A percentile compares a stretch with the other conserved stretches of the same genome.
Evolutionary conservation across 2,113 vertebrate species (phyloP).

Genomic region (Picathartes gymnocephalus): DNA sequence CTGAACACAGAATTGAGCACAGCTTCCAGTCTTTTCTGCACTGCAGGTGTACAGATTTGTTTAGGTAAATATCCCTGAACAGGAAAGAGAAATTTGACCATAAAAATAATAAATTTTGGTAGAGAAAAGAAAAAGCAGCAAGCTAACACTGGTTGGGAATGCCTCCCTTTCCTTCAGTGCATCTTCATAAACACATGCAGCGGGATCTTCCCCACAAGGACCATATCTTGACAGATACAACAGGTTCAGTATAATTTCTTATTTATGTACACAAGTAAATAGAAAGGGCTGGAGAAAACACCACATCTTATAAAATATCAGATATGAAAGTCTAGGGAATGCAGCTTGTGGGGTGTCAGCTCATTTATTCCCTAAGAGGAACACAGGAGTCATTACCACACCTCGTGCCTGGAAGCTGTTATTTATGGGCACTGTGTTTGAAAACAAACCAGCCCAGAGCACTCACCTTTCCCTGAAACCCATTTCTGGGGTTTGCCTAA

Average conservation of each 20-base stretch:
- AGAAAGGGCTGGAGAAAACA: background rate
- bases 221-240: background rate
- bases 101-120: background rate
- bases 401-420: background rate
- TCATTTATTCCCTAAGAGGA: background rate
- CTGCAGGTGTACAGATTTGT: background rate
- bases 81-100: background rate
- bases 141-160: background rate
- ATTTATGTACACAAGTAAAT: background rate
- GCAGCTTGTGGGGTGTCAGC: background rate
- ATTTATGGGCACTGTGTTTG: background rate
- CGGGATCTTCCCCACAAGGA: background rate
- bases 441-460: background rate
- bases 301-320: background rate
- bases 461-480: background rate
- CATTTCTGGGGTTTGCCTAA: background rate
- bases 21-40: background rate
- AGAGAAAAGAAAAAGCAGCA: background rate
- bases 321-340: background rate
- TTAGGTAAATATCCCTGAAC: background rate
- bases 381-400: background rate
- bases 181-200: accelerated
- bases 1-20: background rate
- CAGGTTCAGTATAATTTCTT: background rate
- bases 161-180: background rate